Base-by-base conservation (phyloP, 2,113 vertebrate species). In the Isichthys henryi region DNA sequence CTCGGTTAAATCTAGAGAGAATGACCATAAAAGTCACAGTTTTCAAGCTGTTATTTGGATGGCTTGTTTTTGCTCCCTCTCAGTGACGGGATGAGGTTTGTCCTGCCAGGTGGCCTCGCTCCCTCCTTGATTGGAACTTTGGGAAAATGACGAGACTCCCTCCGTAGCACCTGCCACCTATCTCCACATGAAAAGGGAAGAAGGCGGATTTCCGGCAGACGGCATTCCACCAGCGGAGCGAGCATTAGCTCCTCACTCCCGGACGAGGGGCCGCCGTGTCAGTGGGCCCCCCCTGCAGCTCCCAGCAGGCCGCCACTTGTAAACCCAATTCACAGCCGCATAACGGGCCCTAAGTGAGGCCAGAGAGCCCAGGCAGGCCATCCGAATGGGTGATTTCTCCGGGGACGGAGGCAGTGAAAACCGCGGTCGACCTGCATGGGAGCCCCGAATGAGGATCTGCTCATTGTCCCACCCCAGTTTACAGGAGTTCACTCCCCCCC, bases 251-350 rank as follows among this genome's bases (percentile, higher is more conserved):
- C 86, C 77, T 35, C 70, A 46, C 70, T 56, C 27, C 77, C 17
- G 17, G 45, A 0, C 27, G 9, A 11, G 46, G 23, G 43, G 49
- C 35, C 31, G 49, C 77, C 50, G 66, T 90, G 85, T 66, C 53
- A 56, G 49, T 9, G 86, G 39, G 39, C n/a, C n/a, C 39, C 86
- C 86, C 15, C 39, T 39, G 11, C 23, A 2, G 86, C 39, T 88
- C 89, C 86, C 50, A 23, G 86, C 86, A 83, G 49, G 86, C 39
- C 13, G 9, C 35, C 39, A 35, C n/a, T 46, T 90, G 86, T 62
- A 77, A 82, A 90, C 27, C n/a, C 85, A 45, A 80, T 87, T 87
- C 85, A 46, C 17, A 15, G 83, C 62, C 15, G 13, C 52, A n/a
- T 62, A 84, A 90, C 83, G 45, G 87, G 39, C 39, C 80, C 11